Evolutionary conservation across 2,113 vertebrate genomes (phyloP), one percentile per base, ranked within the genome.

Genomic region (Electrona antarctica): DNA sequence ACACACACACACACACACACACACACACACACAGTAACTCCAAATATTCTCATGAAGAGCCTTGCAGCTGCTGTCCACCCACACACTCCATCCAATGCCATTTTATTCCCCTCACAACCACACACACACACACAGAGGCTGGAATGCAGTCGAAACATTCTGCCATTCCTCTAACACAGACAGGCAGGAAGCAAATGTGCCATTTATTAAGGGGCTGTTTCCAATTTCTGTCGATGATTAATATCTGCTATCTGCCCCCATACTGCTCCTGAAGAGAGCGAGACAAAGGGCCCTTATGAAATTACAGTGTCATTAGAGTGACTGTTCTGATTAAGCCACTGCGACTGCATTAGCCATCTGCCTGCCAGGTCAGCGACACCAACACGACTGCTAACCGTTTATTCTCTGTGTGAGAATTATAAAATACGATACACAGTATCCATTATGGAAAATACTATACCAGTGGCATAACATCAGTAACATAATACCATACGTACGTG

Each of bases 291-390:
- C 82, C 77, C 69, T 88, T 84, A 87, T 89, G 87, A 85, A 84
- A 86, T 88, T 86, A 91, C 69, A 6, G 74, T 69, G 70, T 91
- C 78, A 84, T 87, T 86, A 87, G 83, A 70, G 76, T 68, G 73
- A 80, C 73, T 51, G 54, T 80, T 75, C 69, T 86, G 76, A 87
- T 89, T 85, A 85, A 41, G 87, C 86, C 65, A 64, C 65, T 55
- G 74, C 66, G 83, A 80, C 78, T 74, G 78, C 83, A 90, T 92
- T 89, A 91, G 86, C 90, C 91, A 92, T 92, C 91, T 92, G 92
- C 77, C 81, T 86, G 73, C 64, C 67, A 58, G 66, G 67, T 73
- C 75, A 82, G 67, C 76, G 84, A 91, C 88, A 80, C 13, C 68
- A 82, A 79, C 85, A 75, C 45, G 74, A 45, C 60, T 67, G 76